Base-by-base conservation (phyloP, 92 coral and sea anemone genomes). In the Phymanthus crucifer region DNA sequence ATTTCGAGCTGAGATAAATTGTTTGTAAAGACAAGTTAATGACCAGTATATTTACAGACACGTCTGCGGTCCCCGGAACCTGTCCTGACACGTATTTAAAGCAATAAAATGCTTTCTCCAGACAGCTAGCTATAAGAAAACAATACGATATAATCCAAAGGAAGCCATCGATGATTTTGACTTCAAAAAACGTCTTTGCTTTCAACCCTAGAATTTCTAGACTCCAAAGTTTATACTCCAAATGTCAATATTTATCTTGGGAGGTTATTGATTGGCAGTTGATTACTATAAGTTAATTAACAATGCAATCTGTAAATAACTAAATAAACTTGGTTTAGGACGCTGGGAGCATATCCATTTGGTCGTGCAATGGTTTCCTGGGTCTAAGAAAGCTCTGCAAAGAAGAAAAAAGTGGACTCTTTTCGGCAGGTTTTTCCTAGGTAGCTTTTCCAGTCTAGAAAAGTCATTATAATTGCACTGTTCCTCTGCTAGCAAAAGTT, bases 231-330 rank as follows among this genome's bases (percentile, higher is more conserved):
- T 33, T 76, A 34, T 37, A 33, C 35, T 33, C 33, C 57, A 45
- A 33, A 32, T 18, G 71, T 76, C 80, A 76, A 76, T 76, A 76
- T 76, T 76, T 56, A 43, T 43, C 31, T 23, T 0, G 1, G 65
- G 17, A 32, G 80, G 80, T 56, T 76, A 76, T 76, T 76, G 84
- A 80, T 80, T 68, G 84, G 46, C 84, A 71, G 76, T 12, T 35
- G 33, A 50, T 47, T 56, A 52, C 77, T 70, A 80, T 80, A 80
- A 80, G 77, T 80, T 80, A 80, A 80, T 80, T 80, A 70, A 70
- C 32, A 43, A 54, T 71, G 84, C 84, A 66, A 35, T 29, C 12
- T 33, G 43, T 52, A 80, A 80, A 80, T 80, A 47, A 71, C 84
- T 70, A 70, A 80, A 70, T 48, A 80, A 80, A 80, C 84, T 24